Conservation (phyloP, 2,797 vertebrate genomes). For the Chaetophractus vellerosus region DNA sequence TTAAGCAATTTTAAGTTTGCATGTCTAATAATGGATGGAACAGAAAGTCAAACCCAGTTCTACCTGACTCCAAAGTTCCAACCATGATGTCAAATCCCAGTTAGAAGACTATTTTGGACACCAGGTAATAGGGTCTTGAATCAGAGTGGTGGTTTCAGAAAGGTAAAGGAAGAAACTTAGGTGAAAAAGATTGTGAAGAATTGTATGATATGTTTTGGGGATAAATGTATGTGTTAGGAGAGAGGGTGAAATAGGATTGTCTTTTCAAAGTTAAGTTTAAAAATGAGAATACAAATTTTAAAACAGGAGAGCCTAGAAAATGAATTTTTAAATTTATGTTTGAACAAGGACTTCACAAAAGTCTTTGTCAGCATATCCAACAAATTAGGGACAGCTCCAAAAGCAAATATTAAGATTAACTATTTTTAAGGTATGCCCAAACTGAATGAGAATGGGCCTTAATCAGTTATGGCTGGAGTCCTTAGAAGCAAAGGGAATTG, state of each 20-base stretch:
- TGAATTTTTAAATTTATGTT: slow-evolving; percentile 37
- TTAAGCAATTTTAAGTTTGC: not conserved
- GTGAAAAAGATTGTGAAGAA: not conserved
- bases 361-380: not conserved
- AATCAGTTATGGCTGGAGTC: too few relatives aligned
- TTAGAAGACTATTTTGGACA: not conserved
- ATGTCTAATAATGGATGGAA: not conserved
- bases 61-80: not conserved
- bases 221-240: not conserved
- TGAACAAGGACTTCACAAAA: slow-evolving; percentile 24
- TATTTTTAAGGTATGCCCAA: too few relatives aligned
- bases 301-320: not conserved
- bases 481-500: too few relatives aligned
- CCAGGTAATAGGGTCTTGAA: not conserved
- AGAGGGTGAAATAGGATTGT: slow-evolving; percentile 19
- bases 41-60: slow-evolving; percentile 1
- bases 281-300: not conserved
- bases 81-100: not conserved
- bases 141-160: not conserved
- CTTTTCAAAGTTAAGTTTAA: slow-evolving; percentile 45
- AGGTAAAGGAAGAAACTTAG: not conserved
- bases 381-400: not conserved
- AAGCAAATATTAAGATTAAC: not conserved
- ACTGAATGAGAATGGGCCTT: too few relatives aligned
- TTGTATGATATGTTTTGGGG: not conserved